phyloP scores from a whole-genome alignment of 1,140 invertebrate genomes.

The Euura saliciscinereae region DNA sequence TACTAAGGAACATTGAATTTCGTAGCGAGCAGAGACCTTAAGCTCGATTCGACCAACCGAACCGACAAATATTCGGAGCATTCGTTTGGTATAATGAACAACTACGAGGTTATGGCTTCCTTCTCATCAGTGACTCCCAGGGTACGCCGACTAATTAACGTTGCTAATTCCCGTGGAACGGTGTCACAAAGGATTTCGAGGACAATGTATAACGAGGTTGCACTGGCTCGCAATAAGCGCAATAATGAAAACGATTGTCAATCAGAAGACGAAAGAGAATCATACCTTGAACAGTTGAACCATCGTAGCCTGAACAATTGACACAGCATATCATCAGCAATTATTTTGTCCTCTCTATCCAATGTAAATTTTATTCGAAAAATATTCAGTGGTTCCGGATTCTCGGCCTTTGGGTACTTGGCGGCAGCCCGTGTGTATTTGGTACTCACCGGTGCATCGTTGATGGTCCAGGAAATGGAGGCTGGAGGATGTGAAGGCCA shows the following conservation, averaged over 20 bases:
- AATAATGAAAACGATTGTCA: no score
- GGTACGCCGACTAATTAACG: neutral
- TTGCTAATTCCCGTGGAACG: neutral
- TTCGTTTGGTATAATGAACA: neutral
- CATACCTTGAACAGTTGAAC: no score
- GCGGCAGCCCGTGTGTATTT: constrained; percentile 3
- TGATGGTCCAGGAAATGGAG: constrained; percentile 53
- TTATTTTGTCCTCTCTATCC: no score
- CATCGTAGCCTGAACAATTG: no score
- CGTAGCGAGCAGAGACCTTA: neutral
- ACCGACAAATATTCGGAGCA: neutral
- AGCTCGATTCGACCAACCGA: neutral
- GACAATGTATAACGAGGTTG: neutral
- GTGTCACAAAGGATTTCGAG: neutral
- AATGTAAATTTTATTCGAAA: no score
- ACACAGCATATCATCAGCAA: no score
- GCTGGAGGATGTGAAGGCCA: constrained; percentile 50
- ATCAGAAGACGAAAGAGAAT: neutral
- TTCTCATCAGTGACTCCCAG: neutral
- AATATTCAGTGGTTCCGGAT: no score
- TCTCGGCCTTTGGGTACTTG: constrained; percentile 1
- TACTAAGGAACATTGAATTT: neutral
- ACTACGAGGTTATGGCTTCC: neutral
- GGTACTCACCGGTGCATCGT: constrained; percentile 48
- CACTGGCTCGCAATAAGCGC: neutral